These are phyloP conservation scores for Aptenodytes patagonicus DNA, from an alignment of 2,113 vertebrate species.

Conservation along the genomic window DNA sequence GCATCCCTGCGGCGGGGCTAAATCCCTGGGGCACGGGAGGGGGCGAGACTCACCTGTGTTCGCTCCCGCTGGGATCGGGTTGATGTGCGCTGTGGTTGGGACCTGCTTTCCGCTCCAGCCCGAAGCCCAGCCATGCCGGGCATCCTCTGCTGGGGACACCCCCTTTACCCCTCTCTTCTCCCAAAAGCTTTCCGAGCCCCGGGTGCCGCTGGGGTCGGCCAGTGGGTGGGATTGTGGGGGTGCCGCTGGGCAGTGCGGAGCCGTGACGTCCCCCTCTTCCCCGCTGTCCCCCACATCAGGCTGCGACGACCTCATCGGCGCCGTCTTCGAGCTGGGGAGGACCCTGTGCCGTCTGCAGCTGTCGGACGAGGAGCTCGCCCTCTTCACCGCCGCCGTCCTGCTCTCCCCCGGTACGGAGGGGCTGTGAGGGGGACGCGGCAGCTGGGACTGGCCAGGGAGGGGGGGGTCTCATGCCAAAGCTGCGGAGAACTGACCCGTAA, in stretches of 20 bases:
- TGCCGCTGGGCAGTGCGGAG: accelerated
- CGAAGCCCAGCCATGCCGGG: neutral
- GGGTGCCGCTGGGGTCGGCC: accelerated
- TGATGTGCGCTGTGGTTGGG: accelerated
- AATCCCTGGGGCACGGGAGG: neutral
- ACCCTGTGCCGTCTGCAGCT: conserved; percentile 84
- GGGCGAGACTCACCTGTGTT: accelerated
- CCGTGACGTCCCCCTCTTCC: neutral
- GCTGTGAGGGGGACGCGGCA: accelerated
- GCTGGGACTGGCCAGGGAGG: neutral
- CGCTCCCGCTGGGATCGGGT: neutral
- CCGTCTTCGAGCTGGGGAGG: conserved; percentile 85
- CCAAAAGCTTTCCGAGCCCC: accelerated
- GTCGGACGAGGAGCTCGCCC: conserved; percentile 85
- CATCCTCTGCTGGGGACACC: neutral
- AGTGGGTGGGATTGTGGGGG: neutral
- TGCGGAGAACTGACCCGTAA: neutral
- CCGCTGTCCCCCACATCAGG: conserved; percentile 58
- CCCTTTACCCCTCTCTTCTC: accelerated
- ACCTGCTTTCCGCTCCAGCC: neutral
- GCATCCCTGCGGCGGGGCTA: neutral
- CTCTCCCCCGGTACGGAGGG: conserved; percentile 81
- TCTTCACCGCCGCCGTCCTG: conserved; percentile 86
- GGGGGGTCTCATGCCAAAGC: neutral
- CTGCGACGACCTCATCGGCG: conserved; percentile 85